These are phyloP conservation scores for Zoroaster sp. DNA, from an alignment of 53 echinoderm and acorn worm genomes.

Conservation along the genomic window DNA sequence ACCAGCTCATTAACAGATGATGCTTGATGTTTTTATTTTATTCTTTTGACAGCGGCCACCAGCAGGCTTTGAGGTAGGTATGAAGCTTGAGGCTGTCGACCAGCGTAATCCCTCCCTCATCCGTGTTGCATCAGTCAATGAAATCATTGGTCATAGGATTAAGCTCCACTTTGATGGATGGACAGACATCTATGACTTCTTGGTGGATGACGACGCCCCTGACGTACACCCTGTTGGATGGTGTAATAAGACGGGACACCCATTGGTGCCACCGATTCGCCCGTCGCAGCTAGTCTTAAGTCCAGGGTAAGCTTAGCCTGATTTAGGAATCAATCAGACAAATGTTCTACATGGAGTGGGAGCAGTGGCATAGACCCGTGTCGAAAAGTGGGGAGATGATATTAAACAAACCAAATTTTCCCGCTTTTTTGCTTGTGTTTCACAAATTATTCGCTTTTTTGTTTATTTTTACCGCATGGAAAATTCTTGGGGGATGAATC, in stretches of 20 bases:
- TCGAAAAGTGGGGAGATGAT: no score
- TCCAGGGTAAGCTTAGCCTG: slow-evolving; percentile 21
- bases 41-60: slow-evolving; percentile 64
- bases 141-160: slow-evolving; percentile 69
- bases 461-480: no score
- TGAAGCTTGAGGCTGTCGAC: slow-evolving; percentile 87
- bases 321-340: no score
- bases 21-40: neutral
- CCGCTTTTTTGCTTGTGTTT: no score
- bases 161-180: slow-evolving; percentile 97
- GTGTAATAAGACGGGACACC: slow-evolving; percentile 89
- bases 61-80: slow-evolving; percentile 61
- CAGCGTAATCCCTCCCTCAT: slow-evolving; percentile 89
- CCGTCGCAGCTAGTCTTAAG: slow-evolving; percentile 39
- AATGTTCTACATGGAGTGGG: no score
- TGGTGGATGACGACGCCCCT: slow-evolving; percentile 82
- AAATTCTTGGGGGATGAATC: no score
- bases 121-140: slow-evolving; percentile 74
- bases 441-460: no score
- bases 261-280: slow-evolving; percentile 78
- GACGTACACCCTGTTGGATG: slow-evolving; percentile 93
- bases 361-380: no score
- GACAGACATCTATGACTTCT: slow-evolving; percentile 88
- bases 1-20: neutral
- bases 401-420: no score